Percentiles rank a stretch among this genome's conserved stretches.
These are phyloP conservation scores for Lycocorax pyrrhopterus DNA, from an alignment of 2,113 vertebrate species.

Conservation along the genomic window DNA sequence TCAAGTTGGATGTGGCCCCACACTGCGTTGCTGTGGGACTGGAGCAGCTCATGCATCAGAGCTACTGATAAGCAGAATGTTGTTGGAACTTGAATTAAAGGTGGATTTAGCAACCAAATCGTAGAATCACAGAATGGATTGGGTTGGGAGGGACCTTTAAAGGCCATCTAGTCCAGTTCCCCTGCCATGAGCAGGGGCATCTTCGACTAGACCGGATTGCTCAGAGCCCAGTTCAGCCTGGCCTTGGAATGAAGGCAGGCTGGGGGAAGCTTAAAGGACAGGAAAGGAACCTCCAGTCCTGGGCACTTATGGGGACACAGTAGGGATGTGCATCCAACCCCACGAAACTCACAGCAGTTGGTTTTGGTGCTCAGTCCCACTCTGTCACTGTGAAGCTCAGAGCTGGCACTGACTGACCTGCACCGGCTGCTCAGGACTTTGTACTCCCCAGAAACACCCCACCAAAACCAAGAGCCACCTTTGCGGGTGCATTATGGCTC, in stretches of 20 bases:
- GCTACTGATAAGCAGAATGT: fast-evolving
- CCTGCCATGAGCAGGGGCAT: background rate
- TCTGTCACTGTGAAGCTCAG: background rate
- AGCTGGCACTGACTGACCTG: background rate
- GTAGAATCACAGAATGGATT: background rate
- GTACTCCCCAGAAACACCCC: background rate
- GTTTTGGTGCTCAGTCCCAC: background rate
- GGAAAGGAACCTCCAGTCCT: background rate
- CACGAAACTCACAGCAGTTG: background rate
- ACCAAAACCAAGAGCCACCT: background rate
- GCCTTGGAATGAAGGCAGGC: background rate
- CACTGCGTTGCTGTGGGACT: fast-evolving
- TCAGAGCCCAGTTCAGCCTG: background rate
- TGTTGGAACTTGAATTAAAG: background rate
- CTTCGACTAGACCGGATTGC: background rate
- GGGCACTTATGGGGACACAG: background rate
- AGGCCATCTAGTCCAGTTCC: background rate
- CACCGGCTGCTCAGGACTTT: background rate
- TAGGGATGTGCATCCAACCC: background rate
- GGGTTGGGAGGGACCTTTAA: background rate
- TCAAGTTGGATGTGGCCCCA: background rate
- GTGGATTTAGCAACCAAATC: background rate
- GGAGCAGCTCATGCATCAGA: background rate
- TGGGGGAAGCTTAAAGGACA: background rate
- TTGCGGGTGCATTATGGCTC: fast-evolving